Percentiles rank a stretch among this genome's conserved stretches.
phyloP scores from a whole-genome alignment of 2,797 vertebrate genomes.

The Heliangelus exortis region DNA sequence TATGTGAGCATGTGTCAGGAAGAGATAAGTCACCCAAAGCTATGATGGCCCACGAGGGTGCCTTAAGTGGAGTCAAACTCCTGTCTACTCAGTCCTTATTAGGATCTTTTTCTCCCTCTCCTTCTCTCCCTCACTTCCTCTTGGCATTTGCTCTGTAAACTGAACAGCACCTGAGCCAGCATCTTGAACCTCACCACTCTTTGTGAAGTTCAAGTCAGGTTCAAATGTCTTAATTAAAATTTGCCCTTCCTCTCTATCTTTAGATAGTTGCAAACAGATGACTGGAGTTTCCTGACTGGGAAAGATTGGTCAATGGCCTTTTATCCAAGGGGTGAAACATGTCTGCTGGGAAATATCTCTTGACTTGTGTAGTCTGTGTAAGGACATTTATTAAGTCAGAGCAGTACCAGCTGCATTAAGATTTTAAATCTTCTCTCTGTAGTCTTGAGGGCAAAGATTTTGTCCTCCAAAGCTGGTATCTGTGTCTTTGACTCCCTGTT shows the following conservation, averaged over 20 bases:
- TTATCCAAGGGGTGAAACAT: slow-evolving; percentile 26
- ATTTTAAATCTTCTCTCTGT: background rate
- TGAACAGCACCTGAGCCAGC: slow-evolving; percentile 50
- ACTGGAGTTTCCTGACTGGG: slow-evolving; percentile 63
- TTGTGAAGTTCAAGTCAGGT: slow-evolving; percentile 58
- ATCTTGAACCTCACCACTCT: slow-evolving; percentile 32
- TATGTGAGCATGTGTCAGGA: slow-evolving; percentile 61
- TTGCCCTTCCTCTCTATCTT: slow-evolving; percentile 54
- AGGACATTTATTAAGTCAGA: background rate
- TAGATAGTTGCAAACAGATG: slow-evolving; percentile 58
- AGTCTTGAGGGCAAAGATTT: background rate
- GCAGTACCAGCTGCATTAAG: background rate
- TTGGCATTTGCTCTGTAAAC: slow-evolving; percentile 35
- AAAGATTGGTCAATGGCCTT: slow-evolving; percentile 64
- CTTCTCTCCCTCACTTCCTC: slow-evolving; percentile 59
- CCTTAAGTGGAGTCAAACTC: slow-evolving; percentile 30
- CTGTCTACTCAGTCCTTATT: slow-evolving; percentile 50
- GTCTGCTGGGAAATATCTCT: slow-evolving; percentile 31
- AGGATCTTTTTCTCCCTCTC: slow-evolving; percentile 29
- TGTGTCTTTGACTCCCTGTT: background rate
- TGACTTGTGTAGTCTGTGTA: background rate
- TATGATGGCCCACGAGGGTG: slow-evolving; percentile 62
- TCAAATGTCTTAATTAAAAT: slow-evolving; percentile 64
- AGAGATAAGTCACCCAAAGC: slow-evolving; percentile 66
- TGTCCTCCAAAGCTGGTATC: background rate